Conservation (phyloP, 2,797 vertebrate species). For the Pygocentrus nattereri region DNA sequence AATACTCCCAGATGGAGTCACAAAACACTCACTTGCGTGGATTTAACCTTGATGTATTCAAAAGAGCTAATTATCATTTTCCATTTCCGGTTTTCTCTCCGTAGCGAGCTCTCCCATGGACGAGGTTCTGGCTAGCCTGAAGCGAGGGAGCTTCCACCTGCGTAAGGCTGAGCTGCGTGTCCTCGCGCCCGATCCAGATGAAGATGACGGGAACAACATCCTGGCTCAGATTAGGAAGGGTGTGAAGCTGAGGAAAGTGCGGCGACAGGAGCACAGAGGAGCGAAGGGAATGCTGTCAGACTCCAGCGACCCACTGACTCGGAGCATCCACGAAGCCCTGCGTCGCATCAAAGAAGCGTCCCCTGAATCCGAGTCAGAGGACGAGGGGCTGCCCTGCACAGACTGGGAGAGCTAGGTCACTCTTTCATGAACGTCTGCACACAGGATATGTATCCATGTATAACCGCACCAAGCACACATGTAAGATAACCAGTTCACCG, state of each 20-base stretch:
- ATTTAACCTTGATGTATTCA: too few relatives aligned
- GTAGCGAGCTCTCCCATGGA: conserved; percentile 98
- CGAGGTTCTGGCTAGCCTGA: conserved; percentile 96
- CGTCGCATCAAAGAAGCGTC: conserved; percentile 97
- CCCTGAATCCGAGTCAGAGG: conserved; percentile 96
- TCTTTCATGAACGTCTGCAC: background rate
- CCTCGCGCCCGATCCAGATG: conserved; percentile 90
- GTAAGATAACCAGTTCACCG: conserved; percentile 11
- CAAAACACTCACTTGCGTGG: too few relatives aligned
- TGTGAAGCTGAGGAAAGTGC: conserved; percentile 93
- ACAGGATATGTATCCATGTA: background rate
- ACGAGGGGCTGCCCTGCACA: conserved; percentile 89
- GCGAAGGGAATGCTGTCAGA: conserved; percentile 82
- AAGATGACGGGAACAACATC: conserved; percentile 95
- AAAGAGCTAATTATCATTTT: too few relatives aligned
- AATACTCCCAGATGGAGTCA: too few relatives aligned
- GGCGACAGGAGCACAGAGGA: conserved; percentile 85
- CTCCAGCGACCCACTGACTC: conserved; percentile 91
- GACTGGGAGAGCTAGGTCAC: conserved; percentile 93
- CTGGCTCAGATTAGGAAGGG: conserved; percentile 98
- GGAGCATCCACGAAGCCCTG: conserved; percentile 97
- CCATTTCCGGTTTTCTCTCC: background rate
- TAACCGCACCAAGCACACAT: background rate
- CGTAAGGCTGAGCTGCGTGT: conserved; percentile 95
- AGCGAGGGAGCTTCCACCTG: conserved; percentile 96